These are phyloP conservation scores for Luehdorfia chinensis DNA, from an alignment of 1,140 invertebrate species.

Conservation along the genomic window DNA sequence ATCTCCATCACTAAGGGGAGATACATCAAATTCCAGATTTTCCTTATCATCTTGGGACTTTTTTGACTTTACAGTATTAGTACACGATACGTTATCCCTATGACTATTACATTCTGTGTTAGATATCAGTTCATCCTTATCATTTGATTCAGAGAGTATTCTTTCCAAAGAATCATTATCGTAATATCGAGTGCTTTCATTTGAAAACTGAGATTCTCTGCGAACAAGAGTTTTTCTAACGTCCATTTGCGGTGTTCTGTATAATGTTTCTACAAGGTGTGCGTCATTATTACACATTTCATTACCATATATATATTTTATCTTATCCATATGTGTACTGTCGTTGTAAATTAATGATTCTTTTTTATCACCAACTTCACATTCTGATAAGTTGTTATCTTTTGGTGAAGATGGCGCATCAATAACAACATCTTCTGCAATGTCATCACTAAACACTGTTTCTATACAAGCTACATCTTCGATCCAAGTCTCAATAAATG, in stretches of 20 bases:
- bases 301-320: constrained; percentile 50
- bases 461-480: constrained; percentile 70
- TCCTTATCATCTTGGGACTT: constrained; percentile 17
- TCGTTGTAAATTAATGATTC: constrained; percentile 24
- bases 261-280: constrained; percentile 52
- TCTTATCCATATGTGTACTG: constrained; percentile 46
- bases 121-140: background rate
- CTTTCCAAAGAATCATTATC: constrained; percentile 42
- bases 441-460: constrained; percentile 67
- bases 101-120: background rate
- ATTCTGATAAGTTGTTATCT: constrained; percentile 22
- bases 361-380: constrained; percentile 25
- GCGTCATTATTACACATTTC: constrained; percentile 45
- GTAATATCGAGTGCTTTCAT: constrained; percentile 30
- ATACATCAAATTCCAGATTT: constrained; percentile 12
- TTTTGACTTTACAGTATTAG: background rate
- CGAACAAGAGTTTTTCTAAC: constrained; percentile 51
- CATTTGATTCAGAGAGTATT: constrained; percentile 37
- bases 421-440: constrained; percentile 50
- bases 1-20: background rate
- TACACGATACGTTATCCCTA: constrained; percentile 5
- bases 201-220: constrained; percentile 42
- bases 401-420: constrained; percentile 39
- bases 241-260: constrained; percentile 56
- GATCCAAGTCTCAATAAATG: constrained; percentile 56